Evolutionary conservation across 2,113 vertebrate species (phyloP).

Genomic region (Stictonetta naevosa): DNA sequence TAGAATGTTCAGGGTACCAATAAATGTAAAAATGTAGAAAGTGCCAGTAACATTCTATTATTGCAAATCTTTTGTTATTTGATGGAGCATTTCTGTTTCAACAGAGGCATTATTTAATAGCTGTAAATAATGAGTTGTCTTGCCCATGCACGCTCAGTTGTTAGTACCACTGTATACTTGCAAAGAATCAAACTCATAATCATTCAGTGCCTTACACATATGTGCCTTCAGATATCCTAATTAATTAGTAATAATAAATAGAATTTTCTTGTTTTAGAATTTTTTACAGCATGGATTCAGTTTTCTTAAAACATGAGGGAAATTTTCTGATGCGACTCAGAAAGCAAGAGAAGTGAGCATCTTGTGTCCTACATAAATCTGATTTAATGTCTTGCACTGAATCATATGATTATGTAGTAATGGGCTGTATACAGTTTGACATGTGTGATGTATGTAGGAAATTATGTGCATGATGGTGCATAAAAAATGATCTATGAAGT

Average conservation of each 20-base stretch:
- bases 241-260: background rate
- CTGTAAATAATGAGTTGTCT: background rate
- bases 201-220: background rate
- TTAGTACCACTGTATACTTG: background rate
- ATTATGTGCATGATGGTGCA: slow-evolving; percentile 41
- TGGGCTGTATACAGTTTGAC: background rate
- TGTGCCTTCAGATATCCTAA: background rate
- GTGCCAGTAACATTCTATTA: background rate
- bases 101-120: background rate
- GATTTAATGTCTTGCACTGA: slow-evolving; percentile 6
- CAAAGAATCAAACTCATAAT: background rate
- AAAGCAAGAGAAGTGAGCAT: background rate
- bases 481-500: slow-evolving; percentile 7
- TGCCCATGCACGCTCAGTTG: background rate
- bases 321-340: background rate
- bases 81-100: background rate
- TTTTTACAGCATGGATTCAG: background rate
- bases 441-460: slow-evolving; percentile 8
- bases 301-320: background rate
- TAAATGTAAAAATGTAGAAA: background rate
- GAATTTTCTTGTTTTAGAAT: background rate
- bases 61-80: background rate
- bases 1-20: background rate
- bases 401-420: background rate
- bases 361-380: background rate